These are phyloP conservation scores for Drosophila buzzatii DNA, from an alignment of 2,888 invertebrate genomes.

Conservation along the genomic window DNA sequence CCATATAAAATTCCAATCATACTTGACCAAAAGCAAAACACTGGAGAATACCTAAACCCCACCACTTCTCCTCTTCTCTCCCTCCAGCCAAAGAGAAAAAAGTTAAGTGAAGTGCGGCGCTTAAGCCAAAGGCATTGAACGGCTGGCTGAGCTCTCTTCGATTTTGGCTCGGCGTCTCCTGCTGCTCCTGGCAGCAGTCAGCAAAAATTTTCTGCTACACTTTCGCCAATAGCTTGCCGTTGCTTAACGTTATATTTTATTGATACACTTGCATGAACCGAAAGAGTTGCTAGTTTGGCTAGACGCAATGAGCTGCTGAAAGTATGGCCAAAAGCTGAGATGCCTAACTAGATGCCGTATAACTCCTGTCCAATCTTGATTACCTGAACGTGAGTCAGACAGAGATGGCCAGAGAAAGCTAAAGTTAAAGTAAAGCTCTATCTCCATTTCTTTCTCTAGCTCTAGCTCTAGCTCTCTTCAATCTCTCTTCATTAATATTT, in stretches of 20 bases:
- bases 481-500: no score
- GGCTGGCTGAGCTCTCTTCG: conserved; percentile 29
- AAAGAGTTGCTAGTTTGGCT: conserved; percentile 1
- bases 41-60: conserved; percentile 63
- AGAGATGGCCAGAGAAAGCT: no score
- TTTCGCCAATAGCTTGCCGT: conserved; percentile 62
- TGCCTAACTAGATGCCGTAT: not conserved
- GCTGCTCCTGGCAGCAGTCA: conserved; percentile 64
- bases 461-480: no score
- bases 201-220: conserved; percentile 63
- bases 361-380: not conserved
- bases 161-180: conserved; percentile 26
- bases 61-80: not conserved
- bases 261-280: conserved; percentile 31
- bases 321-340: not conserved
- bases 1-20: conserved; percentile 80
- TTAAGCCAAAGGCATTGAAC: conserved; percentile 56
- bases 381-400: not conserved
- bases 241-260: conserved; percentile 56
- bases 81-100: not conserved
- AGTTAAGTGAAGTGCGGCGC: conserved; percentile 75
- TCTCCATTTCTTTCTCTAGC: no score
- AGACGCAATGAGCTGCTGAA: not conserved
- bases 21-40: conserved; percentile 78
- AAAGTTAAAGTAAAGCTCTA: no score